Percentiles rank a stretch among this genome's conserved stretches.
phyloP scores from a whole-genome alignment of 2,113 vertebrate genomes.

The Emydocephalus ijimae region DNA sequence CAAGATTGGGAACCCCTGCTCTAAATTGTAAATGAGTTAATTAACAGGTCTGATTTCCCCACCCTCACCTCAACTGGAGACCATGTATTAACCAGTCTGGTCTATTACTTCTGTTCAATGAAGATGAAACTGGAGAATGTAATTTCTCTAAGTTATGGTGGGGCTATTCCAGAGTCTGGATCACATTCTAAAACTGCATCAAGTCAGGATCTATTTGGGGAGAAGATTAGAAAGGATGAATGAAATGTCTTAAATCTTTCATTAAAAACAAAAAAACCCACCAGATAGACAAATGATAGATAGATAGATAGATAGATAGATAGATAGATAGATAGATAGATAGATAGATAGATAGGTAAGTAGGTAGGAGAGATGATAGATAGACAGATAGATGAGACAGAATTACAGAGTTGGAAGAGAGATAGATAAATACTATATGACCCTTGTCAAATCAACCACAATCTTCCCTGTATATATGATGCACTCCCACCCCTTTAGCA shows the following conservation, averaged over 20 bases:
- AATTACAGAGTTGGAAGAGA: background rate
- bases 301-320: too few relatives aligned
- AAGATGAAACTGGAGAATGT: background rate
- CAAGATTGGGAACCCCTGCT: background rate
- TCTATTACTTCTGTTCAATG: background rate
- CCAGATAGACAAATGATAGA: too few relatives aligned
- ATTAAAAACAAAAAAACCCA: background rate
- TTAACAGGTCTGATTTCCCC: background rate
- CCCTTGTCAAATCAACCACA: background rate
- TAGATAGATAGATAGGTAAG: background rate
- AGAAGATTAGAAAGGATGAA: background rate
- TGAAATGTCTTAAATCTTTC: background rate
- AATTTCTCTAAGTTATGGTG: background rate
- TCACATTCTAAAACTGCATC: background rate
- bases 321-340: background rate
- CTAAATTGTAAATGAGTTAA: background rate
- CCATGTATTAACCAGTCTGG: background rate
- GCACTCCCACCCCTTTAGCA: background rate
- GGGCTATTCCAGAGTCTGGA: background rate
- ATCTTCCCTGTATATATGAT: background rate
- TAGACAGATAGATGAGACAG: background rate
- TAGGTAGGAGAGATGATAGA: too few relatives aligned
- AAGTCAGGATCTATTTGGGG: background rate
- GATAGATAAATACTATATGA: background rate
- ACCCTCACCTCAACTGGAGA: background rate